Conservation (phyloP, 92 coral and sea anemone species). For the Muricea muricata region DNA sequence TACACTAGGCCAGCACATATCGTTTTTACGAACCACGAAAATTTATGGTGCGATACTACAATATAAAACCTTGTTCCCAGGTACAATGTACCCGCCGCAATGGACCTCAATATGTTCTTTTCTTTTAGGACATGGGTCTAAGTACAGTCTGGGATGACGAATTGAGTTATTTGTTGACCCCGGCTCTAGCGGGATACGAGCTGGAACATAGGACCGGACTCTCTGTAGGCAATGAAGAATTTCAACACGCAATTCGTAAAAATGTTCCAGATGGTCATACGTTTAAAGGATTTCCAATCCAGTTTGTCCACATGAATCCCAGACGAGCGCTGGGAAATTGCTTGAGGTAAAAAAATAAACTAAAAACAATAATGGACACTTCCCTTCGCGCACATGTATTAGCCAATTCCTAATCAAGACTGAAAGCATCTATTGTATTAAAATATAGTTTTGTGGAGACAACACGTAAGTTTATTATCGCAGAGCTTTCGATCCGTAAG, state of each 20-base stretch:
- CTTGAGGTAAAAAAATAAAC: conserved; percentile 66
- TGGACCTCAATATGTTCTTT: neutral
- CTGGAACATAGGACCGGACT: conserved; percentile 88
- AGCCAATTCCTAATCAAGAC: no score
- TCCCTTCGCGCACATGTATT: no score
- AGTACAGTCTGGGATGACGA: conserved; percentile 95
- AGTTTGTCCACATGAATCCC: conserved; percentile 95
- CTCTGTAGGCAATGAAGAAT: conserved; percentile 95
- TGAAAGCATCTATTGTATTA: no score
- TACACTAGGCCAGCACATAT: no score
- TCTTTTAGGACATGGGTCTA: conserved; percentile 85
- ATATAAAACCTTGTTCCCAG: no score
- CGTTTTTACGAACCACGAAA: no score
- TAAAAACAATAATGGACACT: no score
- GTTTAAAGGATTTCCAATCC: conserved; percentile 99
- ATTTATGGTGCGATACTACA: no score
- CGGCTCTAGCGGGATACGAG: conserved; percentile 96
- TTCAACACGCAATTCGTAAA: conserved; percentile 94
- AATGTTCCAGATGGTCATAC: conserved; percentile 99
- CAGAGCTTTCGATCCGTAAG: no score
- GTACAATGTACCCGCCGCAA: no score
- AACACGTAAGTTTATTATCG: no score
- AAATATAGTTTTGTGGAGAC: no score
- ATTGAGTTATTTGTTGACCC: conserved; percentile 87
- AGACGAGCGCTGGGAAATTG: conserved; percentile 95